Percentiles rank a stretch among this genome's conserved stretches.
phyloP scores from a whole-genome alignment of 2,888 invertebrate genomes.

The Beris chalybata region DNA sequence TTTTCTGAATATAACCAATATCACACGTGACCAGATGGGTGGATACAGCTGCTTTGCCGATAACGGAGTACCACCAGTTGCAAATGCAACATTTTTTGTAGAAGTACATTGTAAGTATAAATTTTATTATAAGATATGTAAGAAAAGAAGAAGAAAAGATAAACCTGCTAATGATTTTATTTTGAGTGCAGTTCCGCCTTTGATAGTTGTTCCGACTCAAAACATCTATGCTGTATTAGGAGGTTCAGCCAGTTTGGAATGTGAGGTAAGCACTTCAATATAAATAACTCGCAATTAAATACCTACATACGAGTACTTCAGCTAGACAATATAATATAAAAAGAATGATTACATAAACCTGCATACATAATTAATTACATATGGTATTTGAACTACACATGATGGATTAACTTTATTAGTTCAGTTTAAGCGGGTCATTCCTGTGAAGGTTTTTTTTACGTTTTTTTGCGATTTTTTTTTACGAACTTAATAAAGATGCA shows the following conservation, averaged over 20 bases:
- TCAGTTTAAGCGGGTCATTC: too few relatives aligned
- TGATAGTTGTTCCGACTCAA: slow-evolving; percentile 77
- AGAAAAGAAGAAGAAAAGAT: too few relatives aligned
- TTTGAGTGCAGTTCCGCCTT: slow-evolving; percentile 71
- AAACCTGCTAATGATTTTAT: slow-evolving; percentile 14
- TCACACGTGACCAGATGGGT: slow-evolving; percentile 73
- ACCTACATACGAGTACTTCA: too few relatives aligned
- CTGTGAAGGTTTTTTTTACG: too few relatives aligned
- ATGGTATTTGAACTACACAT: too few relatives aligned
- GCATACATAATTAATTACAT: too few relatives aligned
- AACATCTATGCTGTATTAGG: slow-evolving; percentile 73
- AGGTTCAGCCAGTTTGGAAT: slow-evolving; percentile 72
- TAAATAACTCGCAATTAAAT: too few relatives aligned
- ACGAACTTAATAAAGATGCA: too few relatives aligned
- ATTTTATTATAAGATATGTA: not conserved
- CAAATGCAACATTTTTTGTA: slow-evolving; percentile 78
- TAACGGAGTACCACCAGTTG: slow-evolving; percentile 84
- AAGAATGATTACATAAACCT: too few relatives aligned
- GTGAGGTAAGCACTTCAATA: slow-evolving; percentile 61
- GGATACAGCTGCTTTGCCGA: slow-evolving; percentile 74
- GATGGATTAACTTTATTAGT: too few relatives aligned
- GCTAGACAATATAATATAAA: too few relatives aligned
- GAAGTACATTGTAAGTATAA: slow-evolving; percentile 84
- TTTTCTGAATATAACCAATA: slow-evolving; percentile 74
- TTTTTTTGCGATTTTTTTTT: too few relatives aligned